Evolutionary conservation across 2,888 invertebrate genomes (phyloP).

Genomic region (Lampropteryx suffumata): DNA sequence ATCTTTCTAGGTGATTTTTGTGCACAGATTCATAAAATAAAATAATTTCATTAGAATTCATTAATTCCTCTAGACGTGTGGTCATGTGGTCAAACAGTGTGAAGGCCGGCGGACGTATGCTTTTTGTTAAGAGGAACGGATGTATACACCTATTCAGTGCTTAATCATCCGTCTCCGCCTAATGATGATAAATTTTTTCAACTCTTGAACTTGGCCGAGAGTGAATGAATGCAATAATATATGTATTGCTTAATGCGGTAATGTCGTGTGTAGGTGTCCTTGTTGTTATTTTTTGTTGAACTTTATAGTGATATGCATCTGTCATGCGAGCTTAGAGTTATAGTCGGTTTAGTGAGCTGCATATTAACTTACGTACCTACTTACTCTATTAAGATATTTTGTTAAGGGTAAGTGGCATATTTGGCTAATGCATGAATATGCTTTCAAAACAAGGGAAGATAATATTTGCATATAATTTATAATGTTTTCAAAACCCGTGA

Average conservation of each 20-base stretch:
- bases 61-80: constrained; percentile 15
- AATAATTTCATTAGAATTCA: constrained; percentile 5
- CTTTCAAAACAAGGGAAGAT: too few species aligned
- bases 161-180: constrained; percentile 52
- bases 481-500: too few species aligned
- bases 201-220: constrained; percentile 67
- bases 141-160: constrained; percentile 50
- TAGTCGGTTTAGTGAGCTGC: too few species aligned
- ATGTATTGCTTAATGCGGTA: constrained; percentile 25
- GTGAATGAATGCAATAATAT: constrained; percentile 29
- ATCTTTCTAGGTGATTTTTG: too few species aligned
- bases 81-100: constrained; percentile 49
- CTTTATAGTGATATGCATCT: constrained; percentile 19
- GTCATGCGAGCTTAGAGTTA: constrained; percentile 13
- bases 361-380: not conserved
- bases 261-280: constrained; percentile 30
- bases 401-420: too few species aligned
- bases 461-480: too few species aligned
- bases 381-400: too few species aligned
- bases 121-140: constrained; percentile 63
- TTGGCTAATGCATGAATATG: too few species aligned
- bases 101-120: constrained; percentile 64
- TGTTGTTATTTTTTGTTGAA: constrained; percentile 35
- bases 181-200: constrained; percentile 46
- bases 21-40: too few species aligned